Percentiles rank a stretch among this genome's conserved stretches.
These are phyloP conservation scores for Criorhina ranunculi DNA, from an alignment of 2,888 invertebrate species.

Conservation along the genomic window DNA sequence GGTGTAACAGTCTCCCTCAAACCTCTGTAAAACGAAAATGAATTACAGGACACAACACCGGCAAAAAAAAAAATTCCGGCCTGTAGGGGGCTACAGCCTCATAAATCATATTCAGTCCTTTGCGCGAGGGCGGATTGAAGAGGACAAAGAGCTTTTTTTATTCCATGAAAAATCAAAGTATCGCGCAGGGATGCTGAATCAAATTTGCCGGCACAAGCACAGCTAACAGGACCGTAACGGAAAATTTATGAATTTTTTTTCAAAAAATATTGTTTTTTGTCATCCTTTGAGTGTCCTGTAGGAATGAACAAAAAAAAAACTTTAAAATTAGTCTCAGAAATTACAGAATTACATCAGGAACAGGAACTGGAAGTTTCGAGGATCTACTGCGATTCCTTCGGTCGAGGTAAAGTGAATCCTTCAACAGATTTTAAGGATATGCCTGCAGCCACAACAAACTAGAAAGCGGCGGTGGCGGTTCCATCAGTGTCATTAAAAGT, in stretches of 20 bases:
- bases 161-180: slow-evolving; percentile 51
- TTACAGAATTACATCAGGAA: slow-evolving; percentile 33
- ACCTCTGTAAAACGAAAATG: slow-evolving; percentile 37
- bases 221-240: slow-evolving; percentile 12
- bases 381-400: slow-evolving; percentile 14
- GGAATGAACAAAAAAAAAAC: slow-evolving; percentile 2
- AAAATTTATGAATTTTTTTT: slow-evolving; percentile 46
- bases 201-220: slow-evolving; percentile 18
- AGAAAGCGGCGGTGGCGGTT: neutral
- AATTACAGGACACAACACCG: slow-evolving; percentile 55
- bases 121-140: neutral
- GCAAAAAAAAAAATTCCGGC: slow-evolving; percentile 15
- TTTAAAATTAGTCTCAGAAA: slow-evolving; percentile 44
- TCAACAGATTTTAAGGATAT: slow-evolving; percentile 1
- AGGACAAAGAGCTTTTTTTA: slow-evolving; percentile 1
- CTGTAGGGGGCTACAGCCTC: slow-evolving; percentile 41
- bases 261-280: slow-evolving; percentile 14
- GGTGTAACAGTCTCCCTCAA: slow-evolving; percentile 39
- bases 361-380: slow-evolving; percentile 23
- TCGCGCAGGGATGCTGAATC: slow-evolving; percentile 20
- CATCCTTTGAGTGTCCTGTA: neutral
- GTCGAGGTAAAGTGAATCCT: neutral
- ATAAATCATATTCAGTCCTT: slow-evolving; percentile 63
- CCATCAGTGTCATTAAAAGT: slow-evolving; percentile 39
- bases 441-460: slow-evolving; percentile 12